Base-by-base conservation (phyloP, 2,888 invertebrate genomes). In the Lasioglossum lativentre region DNA sequence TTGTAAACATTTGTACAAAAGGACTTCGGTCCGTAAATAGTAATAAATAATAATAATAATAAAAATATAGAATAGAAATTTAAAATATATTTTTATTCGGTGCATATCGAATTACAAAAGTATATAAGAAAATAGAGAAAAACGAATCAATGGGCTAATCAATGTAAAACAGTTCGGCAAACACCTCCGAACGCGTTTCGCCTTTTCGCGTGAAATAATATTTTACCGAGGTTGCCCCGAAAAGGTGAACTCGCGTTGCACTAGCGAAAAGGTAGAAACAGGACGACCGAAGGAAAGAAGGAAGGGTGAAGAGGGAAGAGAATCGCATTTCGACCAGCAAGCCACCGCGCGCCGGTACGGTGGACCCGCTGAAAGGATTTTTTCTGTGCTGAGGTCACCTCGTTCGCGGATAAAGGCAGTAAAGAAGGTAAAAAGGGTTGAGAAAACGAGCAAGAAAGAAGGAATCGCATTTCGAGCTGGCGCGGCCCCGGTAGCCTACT, bases 381-480 rank as follows among this genome's bases (percentile, higher is more conserved):
- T 70, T 70, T 70, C 70, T 4, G 0, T 38, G 70, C 4, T 23
- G 38, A 70, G 70, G 70, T 70, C 70, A 40, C 70, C 40, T 38
- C 38, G 34, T 70, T 70, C 40, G n/a, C 14, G 70, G 38, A 38
- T 70, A n/a, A 40, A 70, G n/a, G 38, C 40, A 23, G 40, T 40
- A 40, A 70, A 70, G 38, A 70, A 38, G 40, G n/a, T 70, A 70
- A 70, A 70, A 70, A 38, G 40, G 70, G 70, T 70, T 38, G 70
- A 23, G 12, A 40, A 40, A 70, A 70, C n/a, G 70, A 23, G 3
- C 19, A 70, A 38, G 40, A 70, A 14, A 38, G 38, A 40, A 70
- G 70, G 40, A 70, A 70, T 40, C 38, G 70, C 38, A 40, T 70
- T 40, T 70, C n/a, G n/a, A n/a, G 12, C 12, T n/a, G n/a, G n/a